Conservation (phyloP, 1,140 invertebrate species). For the Drosophila orena region DNA sequence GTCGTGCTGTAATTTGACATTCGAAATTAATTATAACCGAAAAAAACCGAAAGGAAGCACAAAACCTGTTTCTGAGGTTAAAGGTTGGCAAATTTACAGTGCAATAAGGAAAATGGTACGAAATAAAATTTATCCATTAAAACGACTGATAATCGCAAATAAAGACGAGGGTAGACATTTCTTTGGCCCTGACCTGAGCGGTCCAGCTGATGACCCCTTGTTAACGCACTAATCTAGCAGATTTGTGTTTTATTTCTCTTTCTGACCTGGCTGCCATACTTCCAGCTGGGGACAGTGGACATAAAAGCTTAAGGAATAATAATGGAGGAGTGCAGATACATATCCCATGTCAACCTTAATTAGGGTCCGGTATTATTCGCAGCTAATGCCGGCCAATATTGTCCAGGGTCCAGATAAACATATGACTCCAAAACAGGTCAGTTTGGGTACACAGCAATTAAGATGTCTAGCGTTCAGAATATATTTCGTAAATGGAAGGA, state of each 20-base stretch:
- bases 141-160: slow-evolving; percentile 46
- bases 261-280: slow-evolving; percentile 49
- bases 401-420: slow-evolving; percentile 40
- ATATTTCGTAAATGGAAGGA: not conserved
- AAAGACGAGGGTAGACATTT: slow-evolving; percentile 68
- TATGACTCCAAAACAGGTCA: slow-evolving; percentile 26
- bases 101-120: slow-evolving; percentile 15
- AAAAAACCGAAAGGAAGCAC: slow-evolving; percentile 1
- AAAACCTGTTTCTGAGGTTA: slow-evolving; percentile 33
- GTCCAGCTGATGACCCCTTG: slow-evolving; percentile 59
- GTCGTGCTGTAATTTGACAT: slow-evolving; percentile 52
- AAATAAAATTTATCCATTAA: slow-evolving; percentile 53
- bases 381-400: slow-evolving; percentile 43
- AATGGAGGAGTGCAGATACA: slow-evolving; percentile 14
- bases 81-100: slow-evolving; percentile 31
- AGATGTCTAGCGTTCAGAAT: slow-evolving; percentile 16
- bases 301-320: slow-evolving; percentile 17
- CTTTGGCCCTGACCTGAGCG: slow-evolving; percentile 10
- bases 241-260: slow-evolving; percentile 40
- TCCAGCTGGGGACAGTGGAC: slow-evolving; percentile 32
- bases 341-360: slow-evolving; percentile 80
- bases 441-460: slow-evolving; percentile 10
- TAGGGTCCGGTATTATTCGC: slow-evolving; percentile 70
- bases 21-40: slow-evolving; percentile 64
- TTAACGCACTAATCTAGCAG: slow-evolving; percentile 74